A percentile compares a stretch with the other conserved stretches of the same genome.
These are phyloP conservation scores for Pycnonotus jocosus DNA, from an alignment of 2,113 vertebrate genomes.

Conservation along the genomic window DNA sequence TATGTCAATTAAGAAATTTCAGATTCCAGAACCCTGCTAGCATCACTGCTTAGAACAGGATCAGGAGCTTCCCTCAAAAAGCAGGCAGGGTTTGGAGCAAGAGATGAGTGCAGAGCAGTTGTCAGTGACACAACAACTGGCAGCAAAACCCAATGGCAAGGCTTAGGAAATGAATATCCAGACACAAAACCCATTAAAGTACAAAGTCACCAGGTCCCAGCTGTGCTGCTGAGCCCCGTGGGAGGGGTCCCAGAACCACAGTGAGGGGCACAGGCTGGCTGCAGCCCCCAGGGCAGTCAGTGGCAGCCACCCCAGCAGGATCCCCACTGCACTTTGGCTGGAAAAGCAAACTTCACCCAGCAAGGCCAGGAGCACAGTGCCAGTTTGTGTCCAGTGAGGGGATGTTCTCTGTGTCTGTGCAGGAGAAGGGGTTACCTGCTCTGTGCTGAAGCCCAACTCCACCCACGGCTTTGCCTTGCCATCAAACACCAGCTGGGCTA, in stretches of 20 bases:
- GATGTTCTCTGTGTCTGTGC: neutral
- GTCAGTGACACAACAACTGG: neutral
- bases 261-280: neutral
- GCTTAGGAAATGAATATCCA: neutral
- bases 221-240: neutral
- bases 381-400: neutral
- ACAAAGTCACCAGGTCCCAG: rapidly evolving
- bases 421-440: slow-evolving; percentile 67
- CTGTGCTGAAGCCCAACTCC: slow-evolving; percentile 26
- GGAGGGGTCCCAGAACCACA: neutral
- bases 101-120: neutral
- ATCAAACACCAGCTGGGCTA: slow-evolving; percentile 59
- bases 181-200: neutral
- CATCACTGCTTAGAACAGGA: neutral
- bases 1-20: neutral
- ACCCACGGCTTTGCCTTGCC: neutral
- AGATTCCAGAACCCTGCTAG: neutral
- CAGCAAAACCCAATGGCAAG: neutral
- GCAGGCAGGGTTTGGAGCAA: neutral
- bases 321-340: neutral
- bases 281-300: neutral
- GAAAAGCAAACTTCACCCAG: neutral
- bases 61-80: neutral
- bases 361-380: neutral
- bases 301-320: neutral